These are phyloP conservation scores for Amblyopsis hoosieri DNA, from an alignment of 2,797 vertebrate genomes.

Conservation along the genomic window DNA sequence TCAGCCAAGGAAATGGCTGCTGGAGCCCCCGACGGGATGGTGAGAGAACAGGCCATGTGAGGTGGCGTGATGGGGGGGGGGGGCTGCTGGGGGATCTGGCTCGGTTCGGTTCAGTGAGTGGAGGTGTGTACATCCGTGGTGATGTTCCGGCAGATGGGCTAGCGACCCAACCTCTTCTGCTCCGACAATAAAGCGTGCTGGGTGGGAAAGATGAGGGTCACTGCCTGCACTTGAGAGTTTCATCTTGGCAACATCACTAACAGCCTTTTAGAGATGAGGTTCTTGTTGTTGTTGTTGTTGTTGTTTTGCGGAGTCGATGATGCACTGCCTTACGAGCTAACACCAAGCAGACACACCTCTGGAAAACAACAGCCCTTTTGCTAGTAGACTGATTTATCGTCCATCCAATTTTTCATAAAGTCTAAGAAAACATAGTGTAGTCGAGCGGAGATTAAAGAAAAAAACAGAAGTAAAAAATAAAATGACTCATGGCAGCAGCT, in stretches of 20 bases:
- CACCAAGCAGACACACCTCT: constrained; percentile 8
- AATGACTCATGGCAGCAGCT: constrained; percentile 39
- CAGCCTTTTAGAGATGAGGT: constrained; percentile 27
- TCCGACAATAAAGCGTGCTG: constrained; percentile 17
- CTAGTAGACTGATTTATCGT: constrained; percentile 53
- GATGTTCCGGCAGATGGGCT: constrained; percentile 47
- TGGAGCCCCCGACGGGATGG: constrained; percentile 23
- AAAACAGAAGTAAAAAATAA: constrained; percentile 35
- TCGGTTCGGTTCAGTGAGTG: constrained; percentile 24
- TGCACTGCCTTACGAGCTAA: constrained; percentile 32
- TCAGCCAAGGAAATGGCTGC: constrained; percentile 28
- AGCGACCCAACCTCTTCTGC: constrained; percentile 9
- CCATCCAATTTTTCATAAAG: constrained; percentile 44
- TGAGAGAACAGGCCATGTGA: constrained; percentile 9
- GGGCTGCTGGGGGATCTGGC: constrained; percentile 14
- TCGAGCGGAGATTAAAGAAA: constrained; percentile 32
- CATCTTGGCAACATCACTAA: constrained; percentile 38
- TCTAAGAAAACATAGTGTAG: constrained; percentile 46
- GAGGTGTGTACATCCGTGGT: constrained; percentile 42
- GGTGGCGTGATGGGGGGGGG: constrained; percentile 19
- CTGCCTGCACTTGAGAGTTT: constrained; percentile 39
- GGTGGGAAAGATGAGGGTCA: constrained; percentile 45
- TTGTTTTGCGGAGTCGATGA: constrained; percentile 18
- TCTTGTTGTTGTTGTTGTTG: not conserved
- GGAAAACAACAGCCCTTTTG: constrained; percentile 29